These are phyloP conservation scores for Lynx canadensis DNA, from an alignment of 2,113 vertebrate species.

Conservation along the genomic window DNA sequence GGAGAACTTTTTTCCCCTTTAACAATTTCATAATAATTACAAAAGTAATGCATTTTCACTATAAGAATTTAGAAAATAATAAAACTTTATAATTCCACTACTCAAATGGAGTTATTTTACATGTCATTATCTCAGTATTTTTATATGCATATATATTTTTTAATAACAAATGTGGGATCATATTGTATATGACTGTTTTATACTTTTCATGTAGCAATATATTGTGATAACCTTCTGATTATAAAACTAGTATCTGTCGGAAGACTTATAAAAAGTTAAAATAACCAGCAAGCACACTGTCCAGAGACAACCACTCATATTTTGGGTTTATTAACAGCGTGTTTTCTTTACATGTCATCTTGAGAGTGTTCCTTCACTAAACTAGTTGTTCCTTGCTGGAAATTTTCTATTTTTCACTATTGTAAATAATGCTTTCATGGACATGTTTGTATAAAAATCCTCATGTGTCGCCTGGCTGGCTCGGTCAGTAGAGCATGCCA, in stretches of 20 bases:
- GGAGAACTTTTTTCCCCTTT: not conserved
- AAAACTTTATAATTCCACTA: not conserved
- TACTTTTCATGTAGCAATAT: slow-evolving; percentile 17
- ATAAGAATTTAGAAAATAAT: slow-evolving; percentile 6
- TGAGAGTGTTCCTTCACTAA: not conserved
- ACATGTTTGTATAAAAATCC: not conserved
- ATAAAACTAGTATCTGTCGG: slow-evolving; percentile 30
- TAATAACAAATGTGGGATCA: slow-evolving; percentile 22
- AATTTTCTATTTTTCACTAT: slow-evolving; percentile 14
- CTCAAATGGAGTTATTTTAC: slow-evolving; percentile 50
- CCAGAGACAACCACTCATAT: not conserved
- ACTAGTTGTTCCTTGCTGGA: not conserved
- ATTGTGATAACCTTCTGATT: slow-evolving; percentile 27
- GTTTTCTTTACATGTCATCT: not conserved
- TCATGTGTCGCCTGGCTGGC: not conserved
- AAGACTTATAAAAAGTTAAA: slow-evolving; percentile 60
- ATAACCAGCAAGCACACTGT: not conserved
- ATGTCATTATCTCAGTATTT: slow-evolving; percentile 35
- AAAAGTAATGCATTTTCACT: slow-evolving; percentile 38
- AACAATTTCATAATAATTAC: slow-evolving; percentile 9
- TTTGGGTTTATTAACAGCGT: not conserved
- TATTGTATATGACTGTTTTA: not conserved
- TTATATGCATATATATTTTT: slow-evolving; percentile 54
- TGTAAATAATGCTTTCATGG: slow-evolving; percentile 13
- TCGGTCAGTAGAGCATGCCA: not conserved